phyloP scores from a whole-genome alignment of 2,113 vertebrate genomes.

The Ochotona princeps region DNA sequence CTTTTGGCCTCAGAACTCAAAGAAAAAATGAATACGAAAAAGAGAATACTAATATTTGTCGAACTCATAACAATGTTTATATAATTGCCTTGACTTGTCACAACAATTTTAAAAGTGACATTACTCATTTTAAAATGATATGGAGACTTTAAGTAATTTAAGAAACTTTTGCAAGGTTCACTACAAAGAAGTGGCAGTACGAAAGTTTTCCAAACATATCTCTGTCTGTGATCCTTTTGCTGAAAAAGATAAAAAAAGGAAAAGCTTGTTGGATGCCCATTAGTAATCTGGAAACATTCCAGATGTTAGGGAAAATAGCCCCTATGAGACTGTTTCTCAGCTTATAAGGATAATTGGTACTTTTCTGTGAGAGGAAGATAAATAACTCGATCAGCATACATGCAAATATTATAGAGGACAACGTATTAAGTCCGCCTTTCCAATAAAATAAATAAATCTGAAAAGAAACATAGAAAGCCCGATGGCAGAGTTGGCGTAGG shows the following conservation, averaged over 20 bases:
- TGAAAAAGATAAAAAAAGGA: not conserved
- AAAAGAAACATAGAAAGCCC: not conserved
- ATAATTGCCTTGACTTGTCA: not conserved
- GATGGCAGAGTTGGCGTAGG: not conserved
- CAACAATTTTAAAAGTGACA: not conserved
- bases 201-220: not conserved
- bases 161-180: not conserved
- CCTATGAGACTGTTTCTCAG: accelerated
- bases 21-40: no score
- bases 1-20: not conserved
- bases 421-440: not conserved
- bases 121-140: not conserved
- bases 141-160: not conserved
- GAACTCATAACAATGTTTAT: not conserved
- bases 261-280: not conserved
- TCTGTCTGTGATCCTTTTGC: not conserved
- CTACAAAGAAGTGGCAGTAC: not conserved
- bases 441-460: no score
- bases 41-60: not conserved
- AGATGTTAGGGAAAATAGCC: not conserved
- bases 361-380: not conserved
- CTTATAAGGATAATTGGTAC: not conserved
- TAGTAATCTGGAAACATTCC: not conserved
- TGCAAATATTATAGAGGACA: not conserved
- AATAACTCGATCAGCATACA: not conserved